phyloP scores from a whole-genome alignment of 2,888 invertebrate species.

The Seira ritae region DNA sequence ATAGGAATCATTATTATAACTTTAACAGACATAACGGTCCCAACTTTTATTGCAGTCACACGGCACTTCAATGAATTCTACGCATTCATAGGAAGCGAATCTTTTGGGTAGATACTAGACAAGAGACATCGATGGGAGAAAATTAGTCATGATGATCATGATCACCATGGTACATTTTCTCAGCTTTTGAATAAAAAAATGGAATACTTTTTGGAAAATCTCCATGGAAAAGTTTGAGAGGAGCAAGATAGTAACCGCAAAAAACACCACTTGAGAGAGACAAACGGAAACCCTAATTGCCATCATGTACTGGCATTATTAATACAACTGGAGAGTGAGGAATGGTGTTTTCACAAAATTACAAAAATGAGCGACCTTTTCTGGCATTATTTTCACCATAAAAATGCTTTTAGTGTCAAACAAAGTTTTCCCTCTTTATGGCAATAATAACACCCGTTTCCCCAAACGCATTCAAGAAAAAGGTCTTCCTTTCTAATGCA shows the following conservation, averaged over 20 bases:
- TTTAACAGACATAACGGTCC: no score
- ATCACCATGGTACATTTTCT: no score
- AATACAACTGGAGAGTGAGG: conserved; percentile 66
- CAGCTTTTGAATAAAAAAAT: conserved; percentile 3
- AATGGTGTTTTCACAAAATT: conserved; percentile 71
- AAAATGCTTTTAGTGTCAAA: conserved; percentile 62
- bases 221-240: background rate
- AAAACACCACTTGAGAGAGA: conserved; percentile 34
- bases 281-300: conserved; percentile 68
- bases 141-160: no score
- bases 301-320: conserved; percentile 61
- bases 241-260: background rate
- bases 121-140: no score
- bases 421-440: conserved; percentile 35
- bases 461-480: background rate
- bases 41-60: conserved; percentile 29
- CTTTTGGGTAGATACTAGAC: no score
- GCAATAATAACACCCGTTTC: conserved; percentile 31
- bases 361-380: conserved; percentile 55
- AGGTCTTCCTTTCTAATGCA: no score
- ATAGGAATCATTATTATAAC: conserved; percentile 26
- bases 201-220: background rate
- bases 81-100: no score
- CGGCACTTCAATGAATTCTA: no score
- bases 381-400: conserved; percentile 68